Conservation (phyloP, 2,888 invertebrate species). For the Melinaea menophilus region DNA sequence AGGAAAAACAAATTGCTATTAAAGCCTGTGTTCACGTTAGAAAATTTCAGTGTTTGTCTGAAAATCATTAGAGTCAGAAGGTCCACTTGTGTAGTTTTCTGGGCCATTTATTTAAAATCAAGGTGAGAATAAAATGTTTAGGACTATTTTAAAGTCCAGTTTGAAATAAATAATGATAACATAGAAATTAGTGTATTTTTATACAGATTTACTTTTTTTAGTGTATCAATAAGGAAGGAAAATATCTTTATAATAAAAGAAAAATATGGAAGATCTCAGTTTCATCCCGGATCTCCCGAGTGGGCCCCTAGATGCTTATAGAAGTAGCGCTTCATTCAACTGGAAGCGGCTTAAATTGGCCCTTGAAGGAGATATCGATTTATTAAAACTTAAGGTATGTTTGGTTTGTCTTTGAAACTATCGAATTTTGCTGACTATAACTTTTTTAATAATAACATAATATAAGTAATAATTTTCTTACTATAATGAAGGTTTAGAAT, state of each 20-base stretch:
- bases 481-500: too few relatives aligned
- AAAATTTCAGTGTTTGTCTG: slow-evolving; percentile 33
- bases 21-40: slow-evolving; percentile 27
- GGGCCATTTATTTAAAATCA: slow-evolving; percentile 28
- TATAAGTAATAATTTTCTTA: too few relatives aligned
- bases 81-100: slow-evolving; percentile 22
- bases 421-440: neutral
- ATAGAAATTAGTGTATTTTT: neutral
- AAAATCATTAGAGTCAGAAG: slow-evolving; percentile 27
- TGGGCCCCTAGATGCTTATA: slow-evolving; percentile 88
- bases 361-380: slow-evolving; percentile 85
- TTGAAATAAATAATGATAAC: too few relatives aligned
- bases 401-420: neutral
- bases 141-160: too few relatives aligned
- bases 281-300: slow-evolving; percentile 83
- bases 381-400: slow-evolving; percentile 86
- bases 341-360: slow-evolving; percentile 91
- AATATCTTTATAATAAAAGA: slow-evolving; percentile 34
- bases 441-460: neutral
- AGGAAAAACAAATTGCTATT: slow-evolving; percentile 32
- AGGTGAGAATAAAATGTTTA: slow-evolving; percentile 29
- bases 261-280: slow-evolving; percentile 74
- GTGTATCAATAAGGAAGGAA: neutral
- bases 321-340: slow-evolving; percentile 88
- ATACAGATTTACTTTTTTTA: neutral